Evolutionary conservation across 2,888 invertebrate genomes (phyloP).

Genomic region (Bugula neritina): DNA sequence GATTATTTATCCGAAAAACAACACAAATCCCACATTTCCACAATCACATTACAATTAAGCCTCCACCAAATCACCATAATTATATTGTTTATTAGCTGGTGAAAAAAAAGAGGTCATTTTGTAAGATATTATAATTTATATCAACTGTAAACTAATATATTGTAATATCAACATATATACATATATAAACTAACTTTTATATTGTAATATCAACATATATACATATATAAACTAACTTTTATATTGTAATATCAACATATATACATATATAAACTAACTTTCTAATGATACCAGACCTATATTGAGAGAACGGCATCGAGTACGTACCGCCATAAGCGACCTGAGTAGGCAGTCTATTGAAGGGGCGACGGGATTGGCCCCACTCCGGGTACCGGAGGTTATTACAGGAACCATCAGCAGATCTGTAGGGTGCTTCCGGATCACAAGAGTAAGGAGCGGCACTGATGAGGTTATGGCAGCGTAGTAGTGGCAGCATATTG

Average conservation of each 20-base stretch:
- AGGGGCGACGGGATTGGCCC: constrained; percentile 32
- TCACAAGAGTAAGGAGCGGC: constrained; percentile 29
- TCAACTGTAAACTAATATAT: too few species aligned
- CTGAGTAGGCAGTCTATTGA: constrained; percentile 32
- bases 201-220: background rate
- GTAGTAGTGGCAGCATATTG: background rate
- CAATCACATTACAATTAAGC: too few species aligned
- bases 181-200: background rate
- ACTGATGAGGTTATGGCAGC: background rate
- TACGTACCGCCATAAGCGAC: constrained; percentile 34
- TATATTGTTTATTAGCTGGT: too few species aligned
- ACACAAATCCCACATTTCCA: too few species aligned
- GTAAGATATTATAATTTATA: too few species aligned
- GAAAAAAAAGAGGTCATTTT: too few species aligned
- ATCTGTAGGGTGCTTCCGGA: constrained; percentile 32
- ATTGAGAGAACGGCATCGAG: background rate
- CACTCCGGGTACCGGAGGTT: constrained; percentile 34
- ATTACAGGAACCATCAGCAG: constrained; percentile 39
- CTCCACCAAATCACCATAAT: too few species aligned
- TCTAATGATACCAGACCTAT: background rate
- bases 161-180: background rate
- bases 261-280: background rate
- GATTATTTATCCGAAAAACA: too few species aligned
- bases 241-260: background rate
- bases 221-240: background rate